A percentile compares a stretch with the other conserved stretches of the same genome.
Conservation (phyloP, 2,888 invertebrate species). For the Diarsia brunnea region DNA sequence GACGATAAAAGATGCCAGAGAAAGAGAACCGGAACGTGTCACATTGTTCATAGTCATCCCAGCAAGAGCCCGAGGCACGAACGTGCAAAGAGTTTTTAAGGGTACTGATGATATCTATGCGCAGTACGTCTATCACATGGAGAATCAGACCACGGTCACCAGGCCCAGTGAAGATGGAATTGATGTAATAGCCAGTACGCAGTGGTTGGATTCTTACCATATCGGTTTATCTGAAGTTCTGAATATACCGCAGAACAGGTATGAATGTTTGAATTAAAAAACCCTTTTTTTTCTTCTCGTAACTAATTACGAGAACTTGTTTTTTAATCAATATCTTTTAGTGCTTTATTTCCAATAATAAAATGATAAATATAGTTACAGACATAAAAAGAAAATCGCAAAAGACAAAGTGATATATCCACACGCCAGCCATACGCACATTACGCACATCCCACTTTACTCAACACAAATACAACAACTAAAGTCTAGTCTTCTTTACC, state of each 20-base stretch:
- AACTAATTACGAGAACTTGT: background rate
- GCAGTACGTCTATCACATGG: slow-evolving; percentile 94
- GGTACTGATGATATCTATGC: slow-evolving; percentile 89
- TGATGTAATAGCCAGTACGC: slow-evolving; percentile 91
- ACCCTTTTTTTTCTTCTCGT: background rate
- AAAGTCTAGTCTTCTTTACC: background rate
- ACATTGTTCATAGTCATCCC: slow-evolving; percentile 72
- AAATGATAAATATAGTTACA: background rate
- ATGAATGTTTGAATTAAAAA: slow-evolving; percentile 42
- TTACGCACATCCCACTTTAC: background rate
- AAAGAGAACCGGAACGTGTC: slow-evolving; percentile 76
- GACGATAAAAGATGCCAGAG: slow-evolving; percentile 76
- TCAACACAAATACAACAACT: background rate
- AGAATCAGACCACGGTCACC: slow-evolving; percentile 91
- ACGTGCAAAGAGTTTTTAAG: slow-evolving; percentile 88
- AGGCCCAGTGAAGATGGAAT: slow-evolving; percentile 93
- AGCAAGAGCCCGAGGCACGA: slow-evolving; percentile 77
- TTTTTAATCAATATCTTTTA: background rate
- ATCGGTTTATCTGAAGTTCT: slow-evolving; percentile 87
- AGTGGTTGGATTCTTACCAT: slow-evolving; percentile 91
- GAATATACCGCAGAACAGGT: slow-evolving; percentile 91
- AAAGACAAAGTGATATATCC: background rate
- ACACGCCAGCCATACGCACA: background rate
- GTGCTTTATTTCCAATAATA: background rate
- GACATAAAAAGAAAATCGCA: background rate